Conservation (phyloP, 2,797 vertebrate species). For the Hypotaenidia okinawae region DNA sequence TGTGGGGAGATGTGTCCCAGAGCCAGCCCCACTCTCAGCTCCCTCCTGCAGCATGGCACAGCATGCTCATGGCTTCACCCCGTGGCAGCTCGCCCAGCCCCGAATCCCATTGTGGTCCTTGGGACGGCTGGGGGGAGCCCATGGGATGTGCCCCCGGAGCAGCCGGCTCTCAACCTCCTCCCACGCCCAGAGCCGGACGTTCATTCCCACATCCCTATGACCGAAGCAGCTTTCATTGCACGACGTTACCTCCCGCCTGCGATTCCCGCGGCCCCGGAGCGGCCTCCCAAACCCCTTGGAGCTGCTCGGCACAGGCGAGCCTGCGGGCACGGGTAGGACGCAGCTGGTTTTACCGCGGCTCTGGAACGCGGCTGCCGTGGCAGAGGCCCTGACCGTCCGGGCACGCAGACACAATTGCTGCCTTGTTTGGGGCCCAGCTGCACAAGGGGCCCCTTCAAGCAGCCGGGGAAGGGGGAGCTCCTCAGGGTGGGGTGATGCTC, state of each 20-base stretch:
- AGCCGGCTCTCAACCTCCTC: not conserved
- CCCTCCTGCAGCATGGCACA: not conserved
- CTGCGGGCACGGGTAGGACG: not conserved
- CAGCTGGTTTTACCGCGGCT: not conserved
- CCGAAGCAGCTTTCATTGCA: not conserved
- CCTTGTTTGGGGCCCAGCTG: constrained; percentile 25
- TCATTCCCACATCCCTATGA: not conserved
- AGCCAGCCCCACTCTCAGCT: not conserved
- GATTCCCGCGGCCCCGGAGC: accelerated
- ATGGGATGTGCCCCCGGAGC: accelerated
- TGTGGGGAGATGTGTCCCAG: accelerated
- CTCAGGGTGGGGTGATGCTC: not conserved
- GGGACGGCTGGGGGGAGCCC: not conserved
- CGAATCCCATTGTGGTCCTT: accelerated
- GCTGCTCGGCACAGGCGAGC: not conserved
- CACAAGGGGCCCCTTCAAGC: constrained; percentile 56
- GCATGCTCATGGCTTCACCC: accelerated
- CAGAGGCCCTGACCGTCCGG: not conserved
- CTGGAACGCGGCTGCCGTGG: accelerated
- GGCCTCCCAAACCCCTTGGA: not conserved
- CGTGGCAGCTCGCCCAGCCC: accelerated
- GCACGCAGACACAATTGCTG: constrained; percentile 14
- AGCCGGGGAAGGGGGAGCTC: not conserved
- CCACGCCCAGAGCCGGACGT: accelerated
- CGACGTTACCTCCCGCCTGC: accelerated